phyloP scores from a whole-genome alignment of 2,113 vertebrate species.

The Synodontis membranacea region DNA sequence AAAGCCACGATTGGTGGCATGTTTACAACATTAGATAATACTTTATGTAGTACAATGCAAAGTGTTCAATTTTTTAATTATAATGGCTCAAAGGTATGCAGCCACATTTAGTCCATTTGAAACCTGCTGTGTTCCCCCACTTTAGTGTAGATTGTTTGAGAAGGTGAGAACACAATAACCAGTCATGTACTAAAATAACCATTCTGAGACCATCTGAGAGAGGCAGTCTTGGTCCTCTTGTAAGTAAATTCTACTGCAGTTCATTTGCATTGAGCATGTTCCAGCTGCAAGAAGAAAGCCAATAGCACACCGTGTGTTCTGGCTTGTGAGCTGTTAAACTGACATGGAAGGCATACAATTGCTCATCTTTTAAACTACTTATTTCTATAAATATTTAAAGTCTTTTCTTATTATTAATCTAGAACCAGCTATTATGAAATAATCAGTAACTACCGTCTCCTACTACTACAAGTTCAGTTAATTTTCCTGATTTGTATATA shows the following conservation, averaged over 20 bases:
- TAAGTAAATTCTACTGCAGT: not conserved
- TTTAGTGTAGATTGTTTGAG: not conserved
- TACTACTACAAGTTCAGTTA: too few species aligned
- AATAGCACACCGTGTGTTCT: not conserved
- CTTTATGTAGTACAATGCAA: not conserved
- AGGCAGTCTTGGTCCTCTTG: not conserved
- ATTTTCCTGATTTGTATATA: not conserved
- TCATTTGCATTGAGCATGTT: not conserved
- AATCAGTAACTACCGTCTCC: not conserved
- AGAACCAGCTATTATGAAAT: not conserved
- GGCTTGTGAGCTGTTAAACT: not conserved
- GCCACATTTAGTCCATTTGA: not conserved
- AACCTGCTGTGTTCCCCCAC: not conserved
- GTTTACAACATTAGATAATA: not conserved
- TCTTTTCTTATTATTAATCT: not conserved
- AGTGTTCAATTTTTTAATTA: not conserved
- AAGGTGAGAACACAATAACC: not conserved
- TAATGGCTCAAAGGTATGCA: not conserved
- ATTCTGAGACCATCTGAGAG: not conserved
- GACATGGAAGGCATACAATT: too few species aligned
- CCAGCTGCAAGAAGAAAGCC: not conserved
- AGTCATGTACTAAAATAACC: not conserved
- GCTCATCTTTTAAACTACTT: not conserved
- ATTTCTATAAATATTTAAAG: not conserved
- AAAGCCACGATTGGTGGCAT: not conserved